Base-by-base conservation (phyloP, 2,888 invertebrate genomes). In the Argyresthia albistria region DNA sequence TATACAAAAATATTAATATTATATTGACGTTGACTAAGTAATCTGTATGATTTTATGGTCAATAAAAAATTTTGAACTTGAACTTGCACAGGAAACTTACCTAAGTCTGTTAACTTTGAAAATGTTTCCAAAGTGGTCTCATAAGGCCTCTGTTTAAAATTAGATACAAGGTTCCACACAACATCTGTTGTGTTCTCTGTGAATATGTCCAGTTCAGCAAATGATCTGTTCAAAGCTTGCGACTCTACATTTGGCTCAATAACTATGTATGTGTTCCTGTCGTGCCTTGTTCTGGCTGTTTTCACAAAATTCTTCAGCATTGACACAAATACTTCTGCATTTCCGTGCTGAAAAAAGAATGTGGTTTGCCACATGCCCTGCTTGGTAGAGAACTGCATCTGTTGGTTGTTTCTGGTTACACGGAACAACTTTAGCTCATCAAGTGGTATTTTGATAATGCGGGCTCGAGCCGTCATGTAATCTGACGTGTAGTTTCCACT, bases 321-420 rank as follows among this genome's bases (percentile, higher is more conserved):
- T 43, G 79, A 89, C 45, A 91, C 89, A 64, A 97, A 92, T 53
- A 91, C 90, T 63, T 95, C 94, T 0, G 95, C 95, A 62, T 96
- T 96, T 0, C 95, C 95, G 60, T 94, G 92, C 71, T 95, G 95
- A 79, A 97, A 97, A 69, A 95, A 93, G 69, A 97, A 95, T 6
- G 94, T 93, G 57, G 93, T 93, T 61, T 93, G 91, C 66, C 91
- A 91, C 0, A 93, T 91, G 0, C 83, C 81, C 0, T 70, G 68
- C 56, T 82, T 87, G 0, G 81, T 80, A 0, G 80, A 80, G 58
- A 88, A 76, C 59, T 83, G 86, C 73, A 88, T 76, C 55, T 86
- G 82, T 52, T 84, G 84, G 60, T 70, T 80, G 63, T 81, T 82
- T 14, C 80, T 59, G 0, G 82, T 73, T 9, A 87, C 67, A 35